These are phyloP conservation scores for Atlantisia rogersi DNA, from an alignment of 2,113 vertebrate species.

Conservation along the genomic window DNA sequence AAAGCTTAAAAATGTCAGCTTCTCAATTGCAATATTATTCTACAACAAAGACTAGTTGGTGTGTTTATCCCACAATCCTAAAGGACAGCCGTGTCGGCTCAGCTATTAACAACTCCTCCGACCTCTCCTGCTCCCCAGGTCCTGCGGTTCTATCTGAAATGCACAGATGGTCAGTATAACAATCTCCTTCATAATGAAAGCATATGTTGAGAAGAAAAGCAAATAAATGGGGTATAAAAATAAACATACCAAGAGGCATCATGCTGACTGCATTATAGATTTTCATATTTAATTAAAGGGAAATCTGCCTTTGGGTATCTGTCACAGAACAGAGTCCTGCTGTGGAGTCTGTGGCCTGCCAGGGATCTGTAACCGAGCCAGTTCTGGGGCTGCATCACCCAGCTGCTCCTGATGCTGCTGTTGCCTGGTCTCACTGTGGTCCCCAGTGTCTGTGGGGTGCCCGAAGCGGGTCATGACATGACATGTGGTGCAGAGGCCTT, in stretches of 20 bases:
- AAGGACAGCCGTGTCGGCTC: neutral
- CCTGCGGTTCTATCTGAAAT: neutral
- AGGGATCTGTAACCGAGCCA: neutral
- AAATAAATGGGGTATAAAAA: slow-evolving; percentile 31
- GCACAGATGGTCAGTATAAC: slow-evolving; percentile 19
- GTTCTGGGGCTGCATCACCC: neutral
- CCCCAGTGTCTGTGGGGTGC: accelerated
- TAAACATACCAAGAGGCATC: slow-evolving; percentile 23
- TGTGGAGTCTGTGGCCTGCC: neutral
- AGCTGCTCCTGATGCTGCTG: neutral
- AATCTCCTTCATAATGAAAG: neutral
- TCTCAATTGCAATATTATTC: neutral
- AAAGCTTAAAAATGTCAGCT: neutral
- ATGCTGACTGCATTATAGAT: slow-evolving; percentile 34
- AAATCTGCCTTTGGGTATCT: slow-evolving; percentile 33
- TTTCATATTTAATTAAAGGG: slow-evolving; percentile 38
- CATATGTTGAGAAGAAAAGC: slow-evolving; percentile 20
- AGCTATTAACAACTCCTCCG: neutral
- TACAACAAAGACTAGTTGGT: neutral
- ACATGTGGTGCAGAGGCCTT: accelerated
- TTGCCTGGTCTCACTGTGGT: accelerated
- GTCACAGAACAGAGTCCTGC: neutral
- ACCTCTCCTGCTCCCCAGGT: neutral
- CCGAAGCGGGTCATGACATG: no score
- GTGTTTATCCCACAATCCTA: neutral